phyloP scores from a whole-genome alignment of 2,113 vertebrate species.

The Dromiciops gliroides region DNA sequence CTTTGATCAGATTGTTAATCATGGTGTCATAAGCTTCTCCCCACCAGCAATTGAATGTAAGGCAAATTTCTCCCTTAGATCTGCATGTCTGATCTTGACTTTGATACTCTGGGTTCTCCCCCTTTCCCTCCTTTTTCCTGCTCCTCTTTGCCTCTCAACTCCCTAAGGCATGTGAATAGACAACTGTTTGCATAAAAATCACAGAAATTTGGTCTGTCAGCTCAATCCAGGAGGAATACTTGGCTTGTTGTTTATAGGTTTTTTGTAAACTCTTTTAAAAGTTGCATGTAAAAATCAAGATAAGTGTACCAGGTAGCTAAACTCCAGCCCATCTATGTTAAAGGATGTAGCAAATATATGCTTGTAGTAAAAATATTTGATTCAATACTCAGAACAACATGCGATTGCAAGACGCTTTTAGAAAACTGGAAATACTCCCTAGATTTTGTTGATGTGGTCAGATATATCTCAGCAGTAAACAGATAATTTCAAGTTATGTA shows the following conservation, averaged over 20 bases:
- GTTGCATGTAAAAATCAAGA: not conserved
- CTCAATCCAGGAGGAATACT: constrained; percentile 22
- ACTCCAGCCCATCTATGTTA: not conserved
- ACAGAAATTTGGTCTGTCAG: not conserved
- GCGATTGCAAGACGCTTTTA: not conserved
- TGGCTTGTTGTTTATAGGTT: constrained; percentile 7
- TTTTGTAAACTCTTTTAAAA: constrained; percentile 17
- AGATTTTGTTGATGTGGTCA: not conserved
- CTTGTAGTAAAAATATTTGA: constrained; percentile 11
- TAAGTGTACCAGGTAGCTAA: not conserved
- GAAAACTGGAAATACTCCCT: constrained; percentile 39
- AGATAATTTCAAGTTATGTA: not conserved
- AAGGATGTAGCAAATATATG: not conserved
- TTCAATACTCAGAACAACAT: constrained; percentile 23
- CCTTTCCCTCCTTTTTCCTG: not conserved
- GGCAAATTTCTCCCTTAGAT: constrained; percentile 21
- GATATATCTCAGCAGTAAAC: not conserved
- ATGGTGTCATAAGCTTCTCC: constrained; percentile 12
- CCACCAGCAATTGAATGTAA: constrained; percentile 39
- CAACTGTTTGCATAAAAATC: constrained; percentile 44
- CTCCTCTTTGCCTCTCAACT: not conserved
- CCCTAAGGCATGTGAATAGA: constrained; percentile 3
- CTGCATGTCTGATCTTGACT: constrained; percentile 58
- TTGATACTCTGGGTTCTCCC: constrained; percentile 7
- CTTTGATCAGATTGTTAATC: constrained; percentile 62